Base-by-base conservation (phyloP, 2,888 invertebrate genomes). In the Colostygia pectinataria region DNA sequence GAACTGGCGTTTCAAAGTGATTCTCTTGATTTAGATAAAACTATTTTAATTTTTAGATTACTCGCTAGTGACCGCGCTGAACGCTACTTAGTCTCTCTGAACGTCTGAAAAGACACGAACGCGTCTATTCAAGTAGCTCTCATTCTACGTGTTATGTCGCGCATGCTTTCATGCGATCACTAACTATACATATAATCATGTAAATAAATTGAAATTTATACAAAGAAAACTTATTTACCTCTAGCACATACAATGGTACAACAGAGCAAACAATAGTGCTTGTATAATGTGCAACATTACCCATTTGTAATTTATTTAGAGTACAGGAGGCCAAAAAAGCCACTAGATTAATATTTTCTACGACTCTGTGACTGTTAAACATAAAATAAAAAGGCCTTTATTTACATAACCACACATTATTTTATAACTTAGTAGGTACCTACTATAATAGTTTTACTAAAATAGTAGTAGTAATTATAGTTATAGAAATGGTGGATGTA, bases 191-290 rank as follows among this genome's bases (percentile, higher is more conserved):
- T 42, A 27, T 41, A 52, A 45, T 55, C 40, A 60, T 57, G 52
- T 32, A 52, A 54, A 60, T 60, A 14, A 14, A 60, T 60, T 55
- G 10, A 45, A 60, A 60, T 57, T 43, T 46, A 60, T 57, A 52
- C 57, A 39, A 53, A 55, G 57, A 54, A 57, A 57, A 55, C 49
- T 27, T 47, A 37, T 45, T 47, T 36, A 45, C 40, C 9, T 33
- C 34, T n/a, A n/a, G 48, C 18, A 36, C 46, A 29, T 39, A 48
- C 50, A 51, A 34, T 42, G 31, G 48, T 13, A 7, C 34, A 18
- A 36, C 25, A 28, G 10, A 13, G 3, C 34, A 33, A 12, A 27
- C 8, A 38, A 9, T 10, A 32, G 27, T 15, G n/a, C 6, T 31
- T 32, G 20, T n/a, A 32, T 23, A 38, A 32, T 12, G 15, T 25